A percentile compares a stretch with the other conserved stretches of the same genome.
phyloP scores from a whole-genome alignment of 2,113 vertebrate species.

The Aramus guarauna region DNA sequence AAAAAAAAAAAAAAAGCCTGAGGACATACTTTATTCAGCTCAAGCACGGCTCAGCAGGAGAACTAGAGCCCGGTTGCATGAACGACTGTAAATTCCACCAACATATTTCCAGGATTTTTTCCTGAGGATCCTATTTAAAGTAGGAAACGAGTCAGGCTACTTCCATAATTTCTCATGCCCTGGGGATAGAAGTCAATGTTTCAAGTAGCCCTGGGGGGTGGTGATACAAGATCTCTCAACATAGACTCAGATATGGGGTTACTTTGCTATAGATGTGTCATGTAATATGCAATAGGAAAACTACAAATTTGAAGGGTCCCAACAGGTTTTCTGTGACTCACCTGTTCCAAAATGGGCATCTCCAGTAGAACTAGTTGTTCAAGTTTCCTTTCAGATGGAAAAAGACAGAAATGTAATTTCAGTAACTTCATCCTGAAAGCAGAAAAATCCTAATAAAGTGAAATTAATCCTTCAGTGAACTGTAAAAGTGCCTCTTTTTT shows the following conservation, averaged over 20 bases:
- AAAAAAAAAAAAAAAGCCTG: background rate
- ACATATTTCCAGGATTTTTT: background rate
- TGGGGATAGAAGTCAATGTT: background rate
- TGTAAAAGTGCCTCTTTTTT: background rate
- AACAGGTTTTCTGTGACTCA: background rate
- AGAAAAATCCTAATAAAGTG: background rate
- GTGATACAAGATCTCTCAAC: background rate
- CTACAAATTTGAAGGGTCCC: background rate
- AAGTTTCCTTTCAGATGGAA: background rate
- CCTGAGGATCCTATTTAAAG: background rate
- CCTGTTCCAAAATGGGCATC: background rate
- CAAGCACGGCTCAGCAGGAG: background rate
- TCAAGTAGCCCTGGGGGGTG: background rate
- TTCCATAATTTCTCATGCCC: background rate
- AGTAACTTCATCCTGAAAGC: background rate
- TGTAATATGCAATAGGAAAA: background rate
- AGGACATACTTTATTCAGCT: background rate
- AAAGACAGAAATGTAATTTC: background rate
- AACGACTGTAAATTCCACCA: background rate
- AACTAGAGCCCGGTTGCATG: background rate
- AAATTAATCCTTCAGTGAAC: background rate
- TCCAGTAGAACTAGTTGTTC: background rate
- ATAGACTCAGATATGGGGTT: background rate
- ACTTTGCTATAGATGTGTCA: background rate
- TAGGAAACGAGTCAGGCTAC: background rate